Conservation (phyloP, 2,797 vertebrate genomes). For the Rhinophrynus dorsalis region DNA sequence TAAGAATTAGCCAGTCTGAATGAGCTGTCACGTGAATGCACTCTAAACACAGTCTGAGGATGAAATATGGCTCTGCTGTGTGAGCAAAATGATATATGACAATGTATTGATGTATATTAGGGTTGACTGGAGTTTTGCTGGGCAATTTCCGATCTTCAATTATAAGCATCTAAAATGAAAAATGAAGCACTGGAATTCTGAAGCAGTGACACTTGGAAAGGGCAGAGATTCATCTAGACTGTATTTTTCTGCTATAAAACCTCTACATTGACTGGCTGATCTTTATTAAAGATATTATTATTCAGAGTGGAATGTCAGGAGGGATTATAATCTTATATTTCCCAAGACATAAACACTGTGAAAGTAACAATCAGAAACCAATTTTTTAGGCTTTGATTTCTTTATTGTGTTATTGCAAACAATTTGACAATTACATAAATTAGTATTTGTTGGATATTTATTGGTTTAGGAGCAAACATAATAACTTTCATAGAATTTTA, state of each 20-base stretch:
- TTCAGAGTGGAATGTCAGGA: slow-evolving; percentile 20
- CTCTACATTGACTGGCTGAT: slow-evolving; percentile 1
- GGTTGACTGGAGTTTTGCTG: slow-evolving; percentile 44
- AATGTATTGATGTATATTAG: slow-evolving; percentile 45
- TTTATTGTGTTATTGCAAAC: not conserved
- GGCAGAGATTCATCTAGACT: slow-evolving; percentile 17
- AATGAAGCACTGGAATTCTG: slow-evolving; percentile 25
- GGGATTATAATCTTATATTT: slow-evolving; percentile 18
- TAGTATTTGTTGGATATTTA: too few relatives aligned
- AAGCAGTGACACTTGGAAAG: slow-evolving; percentile 21
- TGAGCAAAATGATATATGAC: slow-evolving; percentile 42
- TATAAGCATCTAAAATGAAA: slow-evolving; percentile 42
- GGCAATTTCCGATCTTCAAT: slow-evolving; percentile 41
- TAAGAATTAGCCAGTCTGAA: slow-evolving; percentile 15
- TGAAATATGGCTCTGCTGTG: slow-evolving; percentile 39
- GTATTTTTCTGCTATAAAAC: slow-evolving; percentile 14
- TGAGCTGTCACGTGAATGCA: slow-evolving; percentile 38
- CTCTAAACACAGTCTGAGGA: slow-evolving; percentile 27
- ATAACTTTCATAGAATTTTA: too few relatives aligned
- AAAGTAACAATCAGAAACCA: not conserved
- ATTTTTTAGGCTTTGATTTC: not conserved
- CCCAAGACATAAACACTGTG: slow-evolving; percentile 3
- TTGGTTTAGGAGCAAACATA: too few relatives aligned
- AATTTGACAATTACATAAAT: too few relatives aligned
- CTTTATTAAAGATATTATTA: slow-evolving; percentile 34